These are phyloP conservation scores for Hypotaenidia philippensis DNA, from an alignment of 2,797 vertebrate species.

Conservation along the genomic window DNA sequence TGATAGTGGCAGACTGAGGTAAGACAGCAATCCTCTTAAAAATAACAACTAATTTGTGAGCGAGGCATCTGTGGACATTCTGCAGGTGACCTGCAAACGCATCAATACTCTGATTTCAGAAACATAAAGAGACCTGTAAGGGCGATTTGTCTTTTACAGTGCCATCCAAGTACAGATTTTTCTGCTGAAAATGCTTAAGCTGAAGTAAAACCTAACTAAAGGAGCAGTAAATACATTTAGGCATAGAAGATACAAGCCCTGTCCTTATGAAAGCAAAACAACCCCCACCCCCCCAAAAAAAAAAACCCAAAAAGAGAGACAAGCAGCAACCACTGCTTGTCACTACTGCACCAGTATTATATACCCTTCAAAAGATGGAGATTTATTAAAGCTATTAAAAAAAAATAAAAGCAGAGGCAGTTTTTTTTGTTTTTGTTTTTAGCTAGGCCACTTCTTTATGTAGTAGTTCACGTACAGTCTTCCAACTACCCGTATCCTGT, in stretches of 20 bases:
- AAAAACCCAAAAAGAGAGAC: not conserved
- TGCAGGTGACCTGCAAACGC: constrained; percentile 65
- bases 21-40: constrained; percentile 54
- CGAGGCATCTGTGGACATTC: constrained; percentile 53
- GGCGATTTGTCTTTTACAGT: constrained; percentile 62
- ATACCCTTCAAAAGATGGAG: constrained; percentile 56
- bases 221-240: constrained; percentile 13
- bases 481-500: constrained; percentile 67
- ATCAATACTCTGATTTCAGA: constrained; percentile 57
- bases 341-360: constrained; percentile 34
- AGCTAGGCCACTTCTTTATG: constrained; percentile 59
- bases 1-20: constrained; percentile 69
- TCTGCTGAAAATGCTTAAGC: constrained; percentile 40
- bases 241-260: constrained; percentile 63
- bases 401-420: constrained; percentile 64
- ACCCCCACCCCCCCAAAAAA: not conserved
- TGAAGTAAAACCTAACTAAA: constrained; percentile 40
- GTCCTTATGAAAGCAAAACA: constrained; percentile 12
- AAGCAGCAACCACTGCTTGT: constrained; percentile 50
- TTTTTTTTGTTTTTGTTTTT: not conserved
- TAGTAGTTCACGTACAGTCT: constrained; percentile 19
- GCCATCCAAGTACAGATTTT: constrained; percentile 32
- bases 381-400: constrained; percentile 60
- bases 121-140: constrained; percentile 10
- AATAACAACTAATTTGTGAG: constrained; percentile 29